Conservation (phyloP, 35 echinoderm and acorn worm genomes). For the Diadema setosum region DNA sequence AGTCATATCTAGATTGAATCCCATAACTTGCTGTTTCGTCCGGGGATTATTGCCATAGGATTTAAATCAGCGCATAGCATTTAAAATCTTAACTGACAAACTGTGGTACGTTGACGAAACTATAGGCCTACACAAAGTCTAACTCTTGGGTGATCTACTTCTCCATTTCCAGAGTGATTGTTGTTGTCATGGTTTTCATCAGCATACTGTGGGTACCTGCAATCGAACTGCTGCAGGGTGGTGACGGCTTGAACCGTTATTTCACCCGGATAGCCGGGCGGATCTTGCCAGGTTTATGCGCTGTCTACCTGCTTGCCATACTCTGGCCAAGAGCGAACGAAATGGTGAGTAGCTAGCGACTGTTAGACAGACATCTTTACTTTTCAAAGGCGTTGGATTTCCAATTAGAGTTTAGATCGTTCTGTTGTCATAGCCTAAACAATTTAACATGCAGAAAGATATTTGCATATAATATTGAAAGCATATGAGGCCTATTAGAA, state of each 20-base stretch:
- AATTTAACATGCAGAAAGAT: not conserved
- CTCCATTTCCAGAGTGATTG: not conserved
- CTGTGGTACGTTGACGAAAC: too few species aligned
- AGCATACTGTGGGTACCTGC: not conserved
- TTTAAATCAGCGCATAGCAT: too few species aligned
- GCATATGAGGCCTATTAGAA: not conserved
- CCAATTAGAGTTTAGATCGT: not conserved
- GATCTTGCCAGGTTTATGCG: not conserved
- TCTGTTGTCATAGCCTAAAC: not conserved
- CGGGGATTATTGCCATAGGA: too few species aligned
- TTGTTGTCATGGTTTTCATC: not conserved
- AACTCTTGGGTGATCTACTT: too few species aligned
- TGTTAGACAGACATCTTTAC: not conserved
- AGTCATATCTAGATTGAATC: too few species aligned
- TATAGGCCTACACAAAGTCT: too few species aligned
- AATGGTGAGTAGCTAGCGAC: not conserved
- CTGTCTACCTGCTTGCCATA: not conserved
- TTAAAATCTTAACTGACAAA: too few species aligned
- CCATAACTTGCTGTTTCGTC: too few species aligned
- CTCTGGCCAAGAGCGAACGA: constrained; percentile 5
- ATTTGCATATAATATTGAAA: not conserved
- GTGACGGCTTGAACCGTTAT: not conserved
- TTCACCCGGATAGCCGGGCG: not conserved
- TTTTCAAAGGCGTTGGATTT: not conserved
- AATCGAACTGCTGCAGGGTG: not conserved